These are phyloP conservation scores for Coptodon bakossiorum DNA, from an alignment of 2,113 vertebrate species.

Conservation along the genomic window DNA sequence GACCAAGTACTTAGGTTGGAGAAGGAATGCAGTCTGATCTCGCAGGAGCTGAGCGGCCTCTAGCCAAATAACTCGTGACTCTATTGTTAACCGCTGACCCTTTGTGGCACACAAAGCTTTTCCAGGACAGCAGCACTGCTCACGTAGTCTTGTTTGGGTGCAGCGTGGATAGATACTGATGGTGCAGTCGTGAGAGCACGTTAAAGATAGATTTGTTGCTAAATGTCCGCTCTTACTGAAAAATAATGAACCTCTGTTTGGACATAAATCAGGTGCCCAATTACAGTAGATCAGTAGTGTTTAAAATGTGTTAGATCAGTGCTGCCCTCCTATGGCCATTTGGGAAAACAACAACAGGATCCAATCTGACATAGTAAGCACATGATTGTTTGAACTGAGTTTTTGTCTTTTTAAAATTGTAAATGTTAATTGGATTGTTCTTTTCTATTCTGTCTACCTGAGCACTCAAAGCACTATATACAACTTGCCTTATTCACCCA, in stretches of 20 bases:
- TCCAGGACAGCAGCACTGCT: neutral
- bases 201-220: neutral
- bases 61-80: slow-evolving; percentile 57
- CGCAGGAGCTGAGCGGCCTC: slow-evolving; percentile 32
- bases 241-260: neutral
- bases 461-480: neutral
- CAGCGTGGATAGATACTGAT: neutral
- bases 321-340: slow-evolving; percentile 48
- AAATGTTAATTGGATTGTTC: neutral
- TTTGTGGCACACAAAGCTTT: slow-evolving; percentile 27
- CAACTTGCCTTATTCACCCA: neutral
- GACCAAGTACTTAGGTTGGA: neutral
- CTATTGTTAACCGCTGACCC: slow-evolving; percentile 37
- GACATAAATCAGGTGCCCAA: neutral
- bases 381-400: neutral
- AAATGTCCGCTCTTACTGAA: neutral
- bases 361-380: neutral
- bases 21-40: slow-evolving; percentile 56
- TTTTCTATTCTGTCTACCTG: neutral
- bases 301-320: neutral
- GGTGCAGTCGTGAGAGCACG: neutral
- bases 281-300: neutral
- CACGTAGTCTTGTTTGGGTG: neutral
- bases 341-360: neutral
- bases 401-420: neutral